These are phyloP conservation scores for Caenorhabditis sulstoni DNA, from an alignment of 2,888 invertebrate genomes.

Conservation along the genomic window DNA sequence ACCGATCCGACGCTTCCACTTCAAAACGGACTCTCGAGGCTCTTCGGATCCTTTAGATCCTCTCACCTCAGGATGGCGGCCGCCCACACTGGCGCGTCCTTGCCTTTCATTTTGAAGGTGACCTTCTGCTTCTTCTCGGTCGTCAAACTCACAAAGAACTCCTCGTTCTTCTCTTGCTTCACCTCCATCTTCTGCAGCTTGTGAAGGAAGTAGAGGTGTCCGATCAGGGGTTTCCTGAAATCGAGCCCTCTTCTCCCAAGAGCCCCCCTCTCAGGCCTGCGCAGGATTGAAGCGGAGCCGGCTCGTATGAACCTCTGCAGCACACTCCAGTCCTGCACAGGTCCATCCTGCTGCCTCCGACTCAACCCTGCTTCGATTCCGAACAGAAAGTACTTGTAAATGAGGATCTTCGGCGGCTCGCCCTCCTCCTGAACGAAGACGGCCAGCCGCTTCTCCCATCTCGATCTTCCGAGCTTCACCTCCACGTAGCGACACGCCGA, in stretches of 20 bases:
- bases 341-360: not conserved
- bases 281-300: slow-evolving; percentile 26
- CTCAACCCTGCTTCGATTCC: slow-evolving; percentile 42
- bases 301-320: slow-evolving; percentile 5
- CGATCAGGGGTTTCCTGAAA: slow-evolving; percentile 28
- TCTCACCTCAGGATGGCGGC: slow-evolving; percentile 15
- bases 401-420: slow-evolving; percentile 13
- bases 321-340: not conserved
- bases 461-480: slow-evolving; percentile 17
- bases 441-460: slow-evolving; percentile 26
- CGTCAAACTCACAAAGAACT: slow-evolving; percentile 5
- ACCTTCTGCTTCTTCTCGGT: slow-evolving; percentile 5
- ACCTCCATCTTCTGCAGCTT: not conserved
- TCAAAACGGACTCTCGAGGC: not conserved
- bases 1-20: slow-evolving; percentile 2
- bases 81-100: slow-evolving; percentile 1
- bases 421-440: slow-evolving; percentile 10
- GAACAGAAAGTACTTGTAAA: slow-evolving; percentile 34
- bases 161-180: slow-evolving; percentile 11
- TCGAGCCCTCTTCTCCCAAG: not conserved
- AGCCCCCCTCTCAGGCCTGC: not conserved
- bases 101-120: slow-evolving; percentile 6
- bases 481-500: slow-evolving; percentile 24
- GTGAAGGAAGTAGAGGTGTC: slow-evolving; percentile 1
- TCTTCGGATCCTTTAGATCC: not conserved